Evolutionary conservation across 2,113 vertebrate species (phyloP).

Genomic region (Heliornis fulica): DNA sequence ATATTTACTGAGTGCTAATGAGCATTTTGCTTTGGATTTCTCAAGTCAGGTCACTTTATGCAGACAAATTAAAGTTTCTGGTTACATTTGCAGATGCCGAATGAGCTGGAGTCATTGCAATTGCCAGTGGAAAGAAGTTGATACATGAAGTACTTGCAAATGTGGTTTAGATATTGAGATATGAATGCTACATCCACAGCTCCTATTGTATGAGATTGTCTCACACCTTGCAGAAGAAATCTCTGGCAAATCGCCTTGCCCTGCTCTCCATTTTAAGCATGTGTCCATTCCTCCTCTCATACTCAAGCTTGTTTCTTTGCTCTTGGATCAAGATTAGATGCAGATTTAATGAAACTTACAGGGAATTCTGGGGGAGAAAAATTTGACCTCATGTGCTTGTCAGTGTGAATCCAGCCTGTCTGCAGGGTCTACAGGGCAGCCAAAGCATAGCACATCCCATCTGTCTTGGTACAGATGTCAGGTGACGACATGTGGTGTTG

Average conservation of each 20-base stretch:
- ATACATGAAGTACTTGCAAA: neutral
- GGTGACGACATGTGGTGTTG: neutral
- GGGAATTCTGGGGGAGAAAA: neutral
- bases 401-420: neutral
- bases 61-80: neutral
- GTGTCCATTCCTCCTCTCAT: neutral
- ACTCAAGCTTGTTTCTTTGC: neutral
- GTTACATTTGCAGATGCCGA: neutral
- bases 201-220: neutral
- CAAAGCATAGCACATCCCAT: neutral
- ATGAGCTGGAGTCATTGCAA: neutral
- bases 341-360: neutral
- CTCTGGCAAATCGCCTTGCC: neutral
- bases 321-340: neutral
- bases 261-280: neutral
- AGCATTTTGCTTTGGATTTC: neutral
- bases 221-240: neutral
- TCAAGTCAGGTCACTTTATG: neutral
- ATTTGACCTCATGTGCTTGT: neutral
- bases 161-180: neutral
- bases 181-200: neutral
- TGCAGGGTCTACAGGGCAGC: neutral
- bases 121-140: neutral
- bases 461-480: slow-evolving; percentile 7
- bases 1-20: neutral